phyloP scores from a whole-genome alignment of 2,888 invertebrate genomes.

The Harpalus rubripes region DNA sequence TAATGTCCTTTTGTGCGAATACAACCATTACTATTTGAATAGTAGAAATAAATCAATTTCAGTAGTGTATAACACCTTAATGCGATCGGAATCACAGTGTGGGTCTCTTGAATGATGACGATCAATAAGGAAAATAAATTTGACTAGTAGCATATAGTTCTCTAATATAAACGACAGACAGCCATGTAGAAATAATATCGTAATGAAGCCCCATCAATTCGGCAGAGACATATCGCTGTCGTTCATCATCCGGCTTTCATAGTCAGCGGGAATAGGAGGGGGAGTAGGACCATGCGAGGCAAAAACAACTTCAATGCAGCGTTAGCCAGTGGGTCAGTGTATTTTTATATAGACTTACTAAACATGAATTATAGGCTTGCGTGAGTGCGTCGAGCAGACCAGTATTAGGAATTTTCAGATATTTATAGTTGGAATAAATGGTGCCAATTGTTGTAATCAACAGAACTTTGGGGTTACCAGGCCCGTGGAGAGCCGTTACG shows the following conservation, averaged over 20 bases:
- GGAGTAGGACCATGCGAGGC: neutral
- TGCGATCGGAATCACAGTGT: slow-evolving; percentile 13
- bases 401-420: neutral
- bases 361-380: slow-evolving; percentile 51
- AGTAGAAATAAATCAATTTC: slow-evolving; percentile 25
- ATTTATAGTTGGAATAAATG: neutral
- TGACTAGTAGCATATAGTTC: slow-evolving; percentile 40
- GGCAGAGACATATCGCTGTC: slow-evolving; percentile 40
- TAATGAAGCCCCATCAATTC: slow-evolving; percentile 51
- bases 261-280: neutral
- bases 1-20: slow-evolving; percentile 24
- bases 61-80: slow-evolving; percentile 11
- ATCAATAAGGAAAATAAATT: slow-evolving; percentile 48
- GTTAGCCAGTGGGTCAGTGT: slow-evolving; percentile 40
- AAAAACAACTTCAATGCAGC: slow-evolving; percentile 39
- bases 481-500: too few relatives aligned
- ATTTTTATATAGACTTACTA: slow-evolving; percentile 48
- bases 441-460: too few relatives aligned
- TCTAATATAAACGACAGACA: slow-evolving; percentile 41
- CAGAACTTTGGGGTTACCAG: too few relatives aligned
- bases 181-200: slow-evolving; percentile 39
- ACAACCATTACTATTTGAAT: slow-evolving; percentile 1
- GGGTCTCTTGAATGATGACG: slow-evolving; percentile 1
- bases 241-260: slow-evolving; percentile 37
- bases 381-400: slow-evolving; percentile 21